A percentile compares a stretch with the other conserved stretches of the same genome.
Evolutionary conservation across 2,888 invertebrate genomes (phyloP).

Genomic region (Campoplex nolae): DNA sequence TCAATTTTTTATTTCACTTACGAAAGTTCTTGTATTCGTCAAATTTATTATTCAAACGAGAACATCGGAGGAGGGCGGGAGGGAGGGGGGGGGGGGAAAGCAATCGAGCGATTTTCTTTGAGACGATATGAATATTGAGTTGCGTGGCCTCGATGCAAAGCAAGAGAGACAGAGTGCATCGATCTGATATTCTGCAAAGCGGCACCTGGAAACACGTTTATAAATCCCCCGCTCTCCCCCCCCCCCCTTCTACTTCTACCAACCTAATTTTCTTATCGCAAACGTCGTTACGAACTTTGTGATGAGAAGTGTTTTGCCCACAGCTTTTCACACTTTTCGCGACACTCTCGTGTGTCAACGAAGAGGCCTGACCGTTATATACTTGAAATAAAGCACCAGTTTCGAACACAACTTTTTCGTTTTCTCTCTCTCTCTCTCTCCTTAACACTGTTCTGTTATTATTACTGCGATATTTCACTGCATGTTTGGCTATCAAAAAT

Average conservation of each 20-base stretch:
- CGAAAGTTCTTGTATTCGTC: background rate
- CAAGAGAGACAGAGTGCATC: conserved; percentile 61
- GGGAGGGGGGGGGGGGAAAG: background rate
- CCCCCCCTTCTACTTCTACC: conserved; percentile 10
- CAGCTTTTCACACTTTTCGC: conserved; percentile 28
- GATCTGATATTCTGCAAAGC: conserved; percentile 64
- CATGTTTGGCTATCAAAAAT: background rate
- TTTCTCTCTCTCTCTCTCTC: background rate
- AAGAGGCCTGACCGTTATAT: background rate
- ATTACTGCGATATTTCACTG: background rate
- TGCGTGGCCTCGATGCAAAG: conserved; percentile 42
- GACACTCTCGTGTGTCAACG: background rate
- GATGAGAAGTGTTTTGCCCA: background rate
- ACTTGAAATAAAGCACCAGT: background rate
- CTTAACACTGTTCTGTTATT: background rate
- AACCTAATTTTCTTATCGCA: conserved; percentile 63
- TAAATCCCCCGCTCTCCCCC: conserved; percentile 26
- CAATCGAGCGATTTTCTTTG: conserved; percentile 43
- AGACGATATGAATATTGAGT: conserved; percentile 43
- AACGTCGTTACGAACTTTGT: conserved; percentile 47
- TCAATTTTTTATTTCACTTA: background rate
- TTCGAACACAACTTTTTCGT: background rate
- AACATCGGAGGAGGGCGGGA: background rate
- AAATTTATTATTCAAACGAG: background rate
- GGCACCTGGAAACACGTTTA: conserved; percentile 67